Evolutionary conservation across 2,113 vertebrate genomes (phyloP), one percentile per base, ranked within the genome.

Genomic region (Ancistrus triradiatus): DNA sequence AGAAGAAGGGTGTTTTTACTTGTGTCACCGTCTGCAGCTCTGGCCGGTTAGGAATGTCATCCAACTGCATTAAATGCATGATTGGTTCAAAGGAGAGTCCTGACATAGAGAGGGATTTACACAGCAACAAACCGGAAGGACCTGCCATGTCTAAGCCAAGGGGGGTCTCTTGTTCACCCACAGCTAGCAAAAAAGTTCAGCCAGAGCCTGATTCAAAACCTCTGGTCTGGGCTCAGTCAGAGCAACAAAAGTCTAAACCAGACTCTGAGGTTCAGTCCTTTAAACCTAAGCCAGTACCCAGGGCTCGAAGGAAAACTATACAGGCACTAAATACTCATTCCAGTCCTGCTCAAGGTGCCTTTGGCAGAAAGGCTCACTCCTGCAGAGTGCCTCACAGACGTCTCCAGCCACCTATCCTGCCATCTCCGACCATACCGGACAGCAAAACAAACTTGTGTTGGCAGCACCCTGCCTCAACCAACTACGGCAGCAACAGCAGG

Each of bases 31-130:
- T 92, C 1, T 91, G 81, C 65, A 88, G 90, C 76, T 88, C 89
- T 0, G 92, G 93, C 68, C 88, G 87, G 59, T 87, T 95, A 0
- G 90, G 90, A 6, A 72, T 98, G 86, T 89, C 93, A 0, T 91
- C 91, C 79, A 90, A 93, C 68, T 98, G 95, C 84, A 94, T 97
- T 77, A 91, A 87, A 25, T 98, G 94, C 38, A 85, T 95, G 79
- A 81, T 92, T 42, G 91, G 91, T 69, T 85, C 89, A 58, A 90
- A 86, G n/a, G 83, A 91, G 9, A 90, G 93, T 64, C 90, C 90
- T 1, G 91, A 95, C 7, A 14, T 84, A 0, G 90, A 95, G 53
- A 81, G 87, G 73, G 88, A 85, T 47, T 76, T 46, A 49, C 33
- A 44, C 15, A 5, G 15, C 15, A 47, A 33, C 33, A 48, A 33